Base-by-base conservation (phyloP, 2,797 vertebrate genomes). In the Rallus crepitans region DNA sequence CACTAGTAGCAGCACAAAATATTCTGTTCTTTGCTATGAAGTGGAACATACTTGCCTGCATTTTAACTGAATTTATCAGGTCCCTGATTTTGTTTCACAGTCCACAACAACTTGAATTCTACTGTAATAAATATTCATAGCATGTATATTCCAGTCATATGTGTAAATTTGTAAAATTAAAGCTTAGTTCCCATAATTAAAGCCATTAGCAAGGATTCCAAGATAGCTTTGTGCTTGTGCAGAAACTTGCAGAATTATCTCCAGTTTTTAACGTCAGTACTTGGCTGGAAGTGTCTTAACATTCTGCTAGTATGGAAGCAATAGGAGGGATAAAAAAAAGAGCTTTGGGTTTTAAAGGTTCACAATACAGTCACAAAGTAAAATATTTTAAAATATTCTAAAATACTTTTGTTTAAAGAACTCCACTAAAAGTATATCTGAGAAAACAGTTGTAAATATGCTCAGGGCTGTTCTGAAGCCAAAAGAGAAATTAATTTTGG, bases 41-140 rank as follows among this genome's bases (percentile, higher is more conserved):
- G 75, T 80, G 73, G 53, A 95, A 84, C 52, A 24, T 17, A 69
- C 69, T 82, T 87, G 60, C 42, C 68, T 94, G 68, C 45, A 87
- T 90, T 96, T 95, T 82, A 89, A 93, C 56, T 28, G 56, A 94
- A 89, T 87, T 89, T 82, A 89, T 76, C 59, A 87, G 52, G 56
- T 90, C 55, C 55, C 56, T 87, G 68, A 64, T 84, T 87, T 88
- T 89, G 63, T 70, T 92, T 90, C 81, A 84, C 42, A 76, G 68
- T 56, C 68, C 56, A 73, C 30, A 28, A 90, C 42, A 87, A 84
- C 63, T 80, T 82, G 56, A 95, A 76, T 96, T 89, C 68, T 87
- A 80, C 71, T 61, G 37, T 73, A 92, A 96, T 79, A 96, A 90
- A 94, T 93, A 94, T 90, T 85, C 75, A 63, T 72, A 77, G 35